phyloP scores from a whole-genome alignment of 2,888 invertebrate genomes.

The Eumacrocentrus americanus region DNA sequence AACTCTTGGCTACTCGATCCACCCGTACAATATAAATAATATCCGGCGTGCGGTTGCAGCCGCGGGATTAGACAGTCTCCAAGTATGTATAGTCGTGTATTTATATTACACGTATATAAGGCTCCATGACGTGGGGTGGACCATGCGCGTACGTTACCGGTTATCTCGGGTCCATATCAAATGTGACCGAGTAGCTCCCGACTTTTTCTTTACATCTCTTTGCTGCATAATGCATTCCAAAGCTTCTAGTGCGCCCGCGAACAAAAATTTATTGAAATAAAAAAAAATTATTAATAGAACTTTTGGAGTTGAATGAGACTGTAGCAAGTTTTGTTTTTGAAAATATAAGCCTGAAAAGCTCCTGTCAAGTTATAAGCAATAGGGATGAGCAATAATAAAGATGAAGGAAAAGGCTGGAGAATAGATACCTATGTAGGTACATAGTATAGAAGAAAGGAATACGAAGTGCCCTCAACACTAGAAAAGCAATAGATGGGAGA shows the following conservation, averaged over 20 bases:
- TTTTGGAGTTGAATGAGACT: no score
- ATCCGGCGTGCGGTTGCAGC: constrained; percentile 43
- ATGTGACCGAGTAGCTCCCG: constrained; percentile 53
- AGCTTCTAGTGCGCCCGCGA: background rate
- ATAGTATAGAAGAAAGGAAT: constrained; percentile 20
- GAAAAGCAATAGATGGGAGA: background rate
- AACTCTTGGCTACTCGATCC: constrained; percentile 30
- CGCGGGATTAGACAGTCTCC: constrained; percentile 34
- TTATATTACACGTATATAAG: constrained; percentile 11
- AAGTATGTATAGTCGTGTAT: constrained; percentile 5
- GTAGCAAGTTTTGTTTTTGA: background rate
- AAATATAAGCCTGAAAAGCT: background rate
- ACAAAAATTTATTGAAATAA: no score
- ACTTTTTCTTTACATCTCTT: constrained; percentile 13
- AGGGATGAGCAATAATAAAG: constrained; percentile 29
- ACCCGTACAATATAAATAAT: constrained; percentile 54
- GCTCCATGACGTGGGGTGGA: constrained; percentile 53
- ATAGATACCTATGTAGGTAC: background rate
- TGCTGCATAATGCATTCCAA: constrained; percentile 7
- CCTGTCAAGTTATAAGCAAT: constrained; percentile 18
- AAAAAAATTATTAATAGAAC: no score
- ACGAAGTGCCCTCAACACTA: no score
- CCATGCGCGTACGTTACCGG: constrained; percentile 58
- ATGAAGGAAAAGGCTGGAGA: constrained; percentile 17
- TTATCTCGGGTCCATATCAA: constrained; percentile 60